A percentile compares a stretch with the other conserved stretches of the same genome.
Conservation (phyloP, 2,888 invertebrate genomes). For the Cephonodes hylas region DNA sequence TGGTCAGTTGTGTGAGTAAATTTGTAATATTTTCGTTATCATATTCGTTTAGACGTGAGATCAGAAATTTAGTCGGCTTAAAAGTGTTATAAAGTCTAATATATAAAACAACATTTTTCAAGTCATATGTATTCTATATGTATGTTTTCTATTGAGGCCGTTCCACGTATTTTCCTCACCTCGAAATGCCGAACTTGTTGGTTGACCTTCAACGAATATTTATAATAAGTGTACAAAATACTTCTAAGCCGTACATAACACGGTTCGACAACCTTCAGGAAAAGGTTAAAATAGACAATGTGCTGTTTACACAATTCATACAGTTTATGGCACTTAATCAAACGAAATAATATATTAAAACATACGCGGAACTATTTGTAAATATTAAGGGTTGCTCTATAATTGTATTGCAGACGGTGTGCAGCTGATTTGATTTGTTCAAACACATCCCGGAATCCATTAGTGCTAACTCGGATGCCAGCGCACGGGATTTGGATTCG, state of each 20-base stretch:
- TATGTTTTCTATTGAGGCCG: no score
- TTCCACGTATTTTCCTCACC: background rate
- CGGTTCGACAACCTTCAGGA: constrained; percentile 9
- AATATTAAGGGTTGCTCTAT: no score
- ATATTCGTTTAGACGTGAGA: no score
- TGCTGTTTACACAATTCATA: background rate
- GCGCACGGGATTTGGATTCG: background rate
- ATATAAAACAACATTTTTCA: no score
- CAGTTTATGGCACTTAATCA: background rate
- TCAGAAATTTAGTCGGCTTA: no score
- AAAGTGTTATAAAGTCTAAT: no score
- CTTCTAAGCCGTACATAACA: background rate
- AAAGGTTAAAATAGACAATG: constrained; percentile 10
- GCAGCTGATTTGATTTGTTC: background rate
- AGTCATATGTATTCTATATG: no score
- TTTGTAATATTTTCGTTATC: no score
- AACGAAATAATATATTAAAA: no score
- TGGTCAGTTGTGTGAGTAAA: no score
- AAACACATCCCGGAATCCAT: background rate
- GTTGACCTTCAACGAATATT: constrained; percentile 11
- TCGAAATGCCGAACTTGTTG: background rate
- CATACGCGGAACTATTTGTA: no score
- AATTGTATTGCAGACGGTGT: background rate
- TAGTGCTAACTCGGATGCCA: background rate
- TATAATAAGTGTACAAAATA: background rate